Base-by-base conservation (phyloP, 2,888 invertebrate genomes). In the Apamea crenata region DNA sequence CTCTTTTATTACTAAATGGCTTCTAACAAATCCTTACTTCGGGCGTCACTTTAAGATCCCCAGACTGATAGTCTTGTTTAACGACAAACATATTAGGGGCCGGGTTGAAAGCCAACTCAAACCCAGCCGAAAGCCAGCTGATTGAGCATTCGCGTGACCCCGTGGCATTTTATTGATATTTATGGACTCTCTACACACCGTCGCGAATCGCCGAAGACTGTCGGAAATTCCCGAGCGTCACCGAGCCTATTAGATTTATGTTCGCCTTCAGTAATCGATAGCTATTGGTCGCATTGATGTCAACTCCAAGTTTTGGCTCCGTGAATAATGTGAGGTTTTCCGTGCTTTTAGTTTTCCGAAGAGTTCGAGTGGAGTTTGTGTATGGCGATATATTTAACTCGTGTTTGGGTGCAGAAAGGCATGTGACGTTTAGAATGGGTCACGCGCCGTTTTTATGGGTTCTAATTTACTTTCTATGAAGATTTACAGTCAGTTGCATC, bases 101-200 rank as follows among this genome's bases (percentile, higher is more conserved):
- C 65, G 78, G 80, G 70, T 61, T 77, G 81, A 83, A 84, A 86
- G 88, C 69, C 77, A 87, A 68, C 87, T 74, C 78, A 63, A 82
- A 70, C 68, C 36, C 65, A 36, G 70, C 83, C 74, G 29, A 63
- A 78, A 83, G 78, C 68, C 77, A 73, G 77, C 84, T 90, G 90
- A 89, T 89, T 89, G 90, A 83, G 82, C 78, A 89, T 87, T 90
- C 82, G 90, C 91, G 91, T 91, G 91, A 84, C 79, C 78, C 59
- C 79, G 70, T 71, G 36, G 59, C 77, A 82, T 86, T 86, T 83
- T 88, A 89, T 88, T 85, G 88, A 89, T 86, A 90, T 90, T 86
- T 82, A 84, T 74, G 78, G 71, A 61, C 56, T 29, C 53, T 25
- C 7, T 73, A 63, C 65, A 83, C 81, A 89, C 90, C 83, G 80